Evolutionary conservation across 2,113 vertebrate genomes (phyloP), one percentile per base, ranked within the genome.

Genomic region (Sceloporus undulatus): DNA sequence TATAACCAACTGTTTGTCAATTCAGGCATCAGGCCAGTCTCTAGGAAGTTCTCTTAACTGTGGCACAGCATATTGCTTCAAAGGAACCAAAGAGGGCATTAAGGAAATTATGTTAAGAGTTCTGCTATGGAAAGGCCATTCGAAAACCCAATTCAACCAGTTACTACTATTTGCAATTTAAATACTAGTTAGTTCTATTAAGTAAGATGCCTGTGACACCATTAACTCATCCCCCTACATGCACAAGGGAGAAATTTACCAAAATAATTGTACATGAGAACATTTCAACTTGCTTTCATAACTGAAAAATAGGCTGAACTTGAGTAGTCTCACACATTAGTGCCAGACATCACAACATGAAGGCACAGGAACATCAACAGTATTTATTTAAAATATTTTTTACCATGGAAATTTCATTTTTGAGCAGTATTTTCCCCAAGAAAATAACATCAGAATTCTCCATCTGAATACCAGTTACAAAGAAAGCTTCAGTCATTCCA

Each of bases 371-470:
- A 79, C 93, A 96, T 94, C 88, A 94, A 95, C 93, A 92, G 93
- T 92, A 94, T 97, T 97, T 97, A 97, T 97, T 97, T 96, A 97
- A 97, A 97, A 95, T 96, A 95, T 83, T 23, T 95, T 94, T 90
- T 94, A 90, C 91, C 84, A 86, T 91, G 92, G 95, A 94, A 89
- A 89, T 89, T 66, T 86, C 89, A 42, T 88, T 94, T 59, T 4
- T 87, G 89, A 87, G 91, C 89, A 91, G 91, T 88, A 92, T 74
- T 91, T 95, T 93, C 93, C 95, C 92, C 94, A 96, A 95, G 96
- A 96, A 97, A 97, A 96, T 95, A 97, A 97, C 95, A 93, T 68
- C 92, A 96, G 93, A 95, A 95, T 92, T 95, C 91, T 91, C 56
- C 91, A 92, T 95, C 87, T 90, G 93, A 92, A 92, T 90, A 48